These are phyloP conservation scores for Pterois miles DNA, from an alignment of 2,797 vertebrate genomes.

Conservation along the genomic window DNA sequence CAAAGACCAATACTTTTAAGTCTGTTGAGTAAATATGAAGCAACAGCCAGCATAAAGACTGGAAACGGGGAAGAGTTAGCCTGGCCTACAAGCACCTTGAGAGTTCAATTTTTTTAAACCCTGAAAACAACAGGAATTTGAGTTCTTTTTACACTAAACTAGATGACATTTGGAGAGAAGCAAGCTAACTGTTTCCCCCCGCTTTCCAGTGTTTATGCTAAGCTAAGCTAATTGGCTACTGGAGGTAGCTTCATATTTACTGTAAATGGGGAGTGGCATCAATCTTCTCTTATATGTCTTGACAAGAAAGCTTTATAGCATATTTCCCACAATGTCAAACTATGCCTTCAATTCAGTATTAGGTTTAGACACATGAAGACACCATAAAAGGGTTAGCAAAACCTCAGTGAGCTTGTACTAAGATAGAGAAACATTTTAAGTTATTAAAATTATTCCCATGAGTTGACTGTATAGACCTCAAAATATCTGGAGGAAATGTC, in stretches of 20 bases:
- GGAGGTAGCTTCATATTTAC: neutral
- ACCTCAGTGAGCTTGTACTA: neutral
- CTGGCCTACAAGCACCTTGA: neutral
- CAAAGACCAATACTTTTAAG: neutral
- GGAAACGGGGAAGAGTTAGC: neutral
- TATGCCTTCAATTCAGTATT: neutral
- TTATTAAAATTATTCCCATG: neutral
- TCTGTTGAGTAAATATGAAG: neutral
- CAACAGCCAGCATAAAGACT: neutral
- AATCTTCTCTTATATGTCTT: neutral
- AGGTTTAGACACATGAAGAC: neutral
- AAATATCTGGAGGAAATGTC: neutral
- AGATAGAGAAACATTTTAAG: neutral
- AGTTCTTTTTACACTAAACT: neutral
- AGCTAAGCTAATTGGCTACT: neutral
- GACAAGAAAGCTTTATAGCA: neutral
- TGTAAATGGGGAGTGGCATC: neutral
- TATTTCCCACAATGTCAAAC: neutral
- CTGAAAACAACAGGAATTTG: neutral
- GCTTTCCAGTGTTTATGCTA: rapidly evolving
- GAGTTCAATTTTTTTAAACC: neutral
- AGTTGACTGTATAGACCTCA: neutral
- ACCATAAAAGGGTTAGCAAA: neutral
- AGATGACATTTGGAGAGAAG: neutral
- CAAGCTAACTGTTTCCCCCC: neutral